phyloP scores from a whole-genome alignment of 2,113 vertebrate genomes.

The Myodes glareolus region DNA sequence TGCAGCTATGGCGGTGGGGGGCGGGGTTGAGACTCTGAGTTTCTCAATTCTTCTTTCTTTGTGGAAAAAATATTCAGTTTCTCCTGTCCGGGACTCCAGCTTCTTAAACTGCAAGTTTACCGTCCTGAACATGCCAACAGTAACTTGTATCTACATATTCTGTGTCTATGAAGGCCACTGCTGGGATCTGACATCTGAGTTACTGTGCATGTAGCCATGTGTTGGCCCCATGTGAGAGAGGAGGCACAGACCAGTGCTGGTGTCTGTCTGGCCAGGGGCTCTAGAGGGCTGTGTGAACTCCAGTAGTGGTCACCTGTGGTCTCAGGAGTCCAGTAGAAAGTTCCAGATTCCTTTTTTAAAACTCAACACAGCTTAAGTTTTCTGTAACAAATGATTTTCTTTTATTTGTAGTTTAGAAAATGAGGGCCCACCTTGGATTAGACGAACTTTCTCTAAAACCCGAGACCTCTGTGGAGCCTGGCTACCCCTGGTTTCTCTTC shows the following conservation, averaged over 20 bases:
- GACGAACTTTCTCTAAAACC: neutral
- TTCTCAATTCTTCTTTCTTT: neutral
- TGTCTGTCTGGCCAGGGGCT: neutral
- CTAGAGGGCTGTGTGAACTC: neutral
- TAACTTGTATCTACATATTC: neutral
- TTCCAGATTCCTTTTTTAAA: neutral
- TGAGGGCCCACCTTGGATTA: neutral
- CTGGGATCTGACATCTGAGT: neutral
- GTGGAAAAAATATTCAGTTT: neutral
- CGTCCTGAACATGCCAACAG: neutral
- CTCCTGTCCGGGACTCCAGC: neutral
- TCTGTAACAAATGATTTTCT: neutral
- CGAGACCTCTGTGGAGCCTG: neutral
- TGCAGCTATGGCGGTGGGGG: neutral
- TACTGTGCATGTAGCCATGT: neutral
- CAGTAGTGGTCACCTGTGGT: neutral
- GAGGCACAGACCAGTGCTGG: neutral
- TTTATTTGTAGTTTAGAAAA: slow-evolving; percentile 9
- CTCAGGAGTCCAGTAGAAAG: neutral
- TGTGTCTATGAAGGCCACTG: no score
- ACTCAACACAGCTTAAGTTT: neutral
- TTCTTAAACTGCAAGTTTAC: no score
- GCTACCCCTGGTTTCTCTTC: neutral
- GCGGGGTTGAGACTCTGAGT: neutral
- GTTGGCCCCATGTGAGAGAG: neutral